Evolutionary conservation across 2,888 invertebrate species (phyloP).

Genomic region (Drosophila putrida): DNA sequence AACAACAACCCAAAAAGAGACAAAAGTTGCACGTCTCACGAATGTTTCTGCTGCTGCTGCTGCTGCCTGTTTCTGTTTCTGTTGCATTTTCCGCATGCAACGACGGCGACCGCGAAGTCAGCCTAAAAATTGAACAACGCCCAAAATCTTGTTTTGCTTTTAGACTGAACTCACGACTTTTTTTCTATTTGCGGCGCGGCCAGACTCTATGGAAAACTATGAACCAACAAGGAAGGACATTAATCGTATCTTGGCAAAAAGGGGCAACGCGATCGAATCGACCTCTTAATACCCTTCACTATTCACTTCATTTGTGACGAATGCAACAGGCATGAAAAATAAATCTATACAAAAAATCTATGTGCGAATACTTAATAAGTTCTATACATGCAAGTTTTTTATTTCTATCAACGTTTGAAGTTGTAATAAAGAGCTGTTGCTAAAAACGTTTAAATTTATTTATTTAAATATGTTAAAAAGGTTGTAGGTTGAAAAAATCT

Average conservation of each 20-base stretch:
- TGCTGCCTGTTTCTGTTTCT: conserved; percentile 56
- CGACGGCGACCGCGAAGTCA: conserved; percentile 55
- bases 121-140: conserved; percentile 79
- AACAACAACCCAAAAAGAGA: conserved; percentile 35
- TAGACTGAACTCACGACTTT: conserved; percentile 77
- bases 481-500: too few relatives aligned
- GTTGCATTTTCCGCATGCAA: conserved; percentile 68
- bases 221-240: conserved; percentile 49
- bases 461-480: too few relatives aligned
- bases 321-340: background rate
- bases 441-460: too few relatives aligned
- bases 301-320: background rate
- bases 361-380: background rate
- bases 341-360: background rate
- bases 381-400: background rate
- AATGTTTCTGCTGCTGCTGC: conserved; percentile 52
- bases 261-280: conserved; percentile 7
- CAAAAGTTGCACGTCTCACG: conserved; percentile 66
- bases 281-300: conserved; percentile 36
- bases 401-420: background rate
- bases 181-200: conserved; percentile 65
- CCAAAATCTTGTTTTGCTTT: conserved; percentile 79
- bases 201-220: conserved; percentile 31
- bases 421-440: too few relatives aligned
- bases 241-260: conserved; percentile 27